Conservation (phyloP, 2,888 invertebrate genomes). For the Notodonta ziczac region DNA sequence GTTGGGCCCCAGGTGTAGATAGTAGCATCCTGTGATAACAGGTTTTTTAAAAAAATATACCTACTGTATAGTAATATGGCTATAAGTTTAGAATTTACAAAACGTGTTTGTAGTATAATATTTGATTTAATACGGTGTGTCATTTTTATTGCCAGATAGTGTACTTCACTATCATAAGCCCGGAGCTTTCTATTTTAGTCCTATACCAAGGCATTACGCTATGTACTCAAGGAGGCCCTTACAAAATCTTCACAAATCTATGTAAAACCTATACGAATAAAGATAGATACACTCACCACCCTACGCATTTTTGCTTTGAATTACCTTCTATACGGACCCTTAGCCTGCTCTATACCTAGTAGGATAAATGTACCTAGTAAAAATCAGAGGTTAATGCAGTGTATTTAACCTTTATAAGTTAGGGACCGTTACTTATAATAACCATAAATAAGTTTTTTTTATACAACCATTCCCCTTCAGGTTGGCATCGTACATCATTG, state of each 20-base stretch:
- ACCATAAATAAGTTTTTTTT: too few species aligned
- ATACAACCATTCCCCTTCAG: too few species aligned
- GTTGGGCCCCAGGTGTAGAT: too few species aligned
- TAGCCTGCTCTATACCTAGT: background rate
- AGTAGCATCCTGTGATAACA: too few species aligned
- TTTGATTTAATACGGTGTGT: background rate
- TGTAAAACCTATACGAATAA: background rate
- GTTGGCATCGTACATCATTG: too few species aligned
- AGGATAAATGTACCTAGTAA: background rate
- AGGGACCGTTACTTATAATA: too few species aligned
- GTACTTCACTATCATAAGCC: background rate
- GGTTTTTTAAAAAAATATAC: too few species aligned
- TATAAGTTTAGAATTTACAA: too few species aligned
- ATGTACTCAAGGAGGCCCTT: background rate
- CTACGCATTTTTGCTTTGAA: background rate
- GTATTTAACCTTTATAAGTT: too few species aligned
- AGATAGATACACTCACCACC: background rate
- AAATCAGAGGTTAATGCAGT: too few species aligned
- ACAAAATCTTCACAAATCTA: background rate
- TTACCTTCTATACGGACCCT: background rate
- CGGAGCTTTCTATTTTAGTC: background rate
- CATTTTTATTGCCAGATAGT: background rate
- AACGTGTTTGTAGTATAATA: too few species aligned
- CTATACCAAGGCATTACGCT: background rate
- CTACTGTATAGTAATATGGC: too few species aligned